Percentiles rank a stretch among this genome's conserved stretches.
These are phyloP conservation scores for Otocyon megalotis DNA, from an alignment of 2,113 vertebrate genomes.

Conservation along the genomic window DNA sequence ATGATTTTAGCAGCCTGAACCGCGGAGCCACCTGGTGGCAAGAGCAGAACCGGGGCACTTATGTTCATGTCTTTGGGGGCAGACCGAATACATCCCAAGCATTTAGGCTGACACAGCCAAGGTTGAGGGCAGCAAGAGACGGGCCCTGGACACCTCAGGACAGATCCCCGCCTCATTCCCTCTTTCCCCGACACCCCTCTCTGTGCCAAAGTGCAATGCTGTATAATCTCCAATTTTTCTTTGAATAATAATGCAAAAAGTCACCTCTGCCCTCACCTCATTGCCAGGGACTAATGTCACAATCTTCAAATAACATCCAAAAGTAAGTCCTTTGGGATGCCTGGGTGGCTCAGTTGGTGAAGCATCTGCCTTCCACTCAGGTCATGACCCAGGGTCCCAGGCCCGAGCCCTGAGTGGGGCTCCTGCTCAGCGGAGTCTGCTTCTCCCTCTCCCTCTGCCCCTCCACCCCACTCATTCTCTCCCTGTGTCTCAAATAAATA, in stretches of 20 bases:
- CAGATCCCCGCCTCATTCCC: accelerated
- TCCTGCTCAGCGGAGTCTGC: neutral
- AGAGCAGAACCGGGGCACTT: neutral
- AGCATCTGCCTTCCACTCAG: neutral
- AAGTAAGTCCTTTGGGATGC: neutral
- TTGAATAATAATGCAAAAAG: neutral
- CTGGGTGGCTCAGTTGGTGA: neutral
- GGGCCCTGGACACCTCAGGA: neutral
- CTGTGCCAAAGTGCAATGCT: accelerated
- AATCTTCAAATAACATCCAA: neutral
- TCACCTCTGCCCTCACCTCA: too few relatives aligned
- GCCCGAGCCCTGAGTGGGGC: neutral
- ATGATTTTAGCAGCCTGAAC: neutral
- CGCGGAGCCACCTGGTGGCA: accelerated
- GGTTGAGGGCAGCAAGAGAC: neutral
- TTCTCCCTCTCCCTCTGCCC: neutral
- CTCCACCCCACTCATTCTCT: too few relatives aligned
- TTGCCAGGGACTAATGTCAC: neutral
- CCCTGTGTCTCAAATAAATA: neutral
- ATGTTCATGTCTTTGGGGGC: too few relatives aligned
- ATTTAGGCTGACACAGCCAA: neutral
- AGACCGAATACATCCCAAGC: neutral
- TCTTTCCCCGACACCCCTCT: neutral
- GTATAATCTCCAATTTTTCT: neutral
- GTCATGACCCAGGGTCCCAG: neutral